Evolutionary conservation across 2,113 vertebrate genomes (phyloP).

Genomic region (Elaphurus davidianus): DNA sequence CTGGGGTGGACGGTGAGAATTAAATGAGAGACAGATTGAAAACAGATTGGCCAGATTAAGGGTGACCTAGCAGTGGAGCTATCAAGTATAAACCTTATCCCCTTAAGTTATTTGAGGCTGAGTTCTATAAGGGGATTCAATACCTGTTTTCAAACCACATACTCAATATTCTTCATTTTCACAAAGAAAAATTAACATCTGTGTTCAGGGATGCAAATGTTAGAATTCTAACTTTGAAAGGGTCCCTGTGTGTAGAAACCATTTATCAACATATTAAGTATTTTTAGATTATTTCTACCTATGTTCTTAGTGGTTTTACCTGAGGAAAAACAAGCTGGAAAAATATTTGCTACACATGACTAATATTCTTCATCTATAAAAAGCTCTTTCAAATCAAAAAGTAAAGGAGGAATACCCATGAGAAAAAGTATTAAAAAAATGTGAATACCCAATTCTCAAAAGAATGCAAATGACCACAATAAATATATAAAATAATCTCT

Average conservation of each 20-base stretch:
- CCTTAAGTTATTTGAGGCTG: not conserved
- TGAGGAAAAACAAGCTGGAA: not conserved
- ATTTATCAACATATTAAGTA: not conserved
- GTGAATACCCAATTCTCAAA: not conserved
- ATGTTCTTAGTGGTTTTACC: not conserved
- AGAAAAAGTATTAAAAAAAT: not conserved
- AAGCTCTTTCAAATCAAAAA: not conserved
- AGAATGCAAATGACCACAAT: not conserved
- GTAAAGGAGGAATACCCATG: not conserved
- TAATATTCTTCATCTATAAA: not conserved
- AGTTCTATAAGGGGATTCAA: not conserved
- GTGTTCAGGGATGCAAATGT: not conserved
- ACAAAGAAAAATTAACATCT: not conserved
- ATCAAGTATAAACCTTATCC: not conserved
- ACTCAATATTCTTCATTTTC: not conserved
- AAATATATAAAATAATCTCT: not conserved
- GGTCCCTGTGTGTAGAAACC: not conserved
- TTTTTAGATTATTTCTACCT: not conserved
- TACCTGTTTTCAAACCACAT: not conserved
- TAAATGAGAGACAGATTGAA: not conserved
- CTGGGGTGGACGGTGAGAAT: not conserved
- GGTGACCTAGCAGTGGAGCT: fast-evolving
- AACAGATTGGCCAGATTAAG: not conserved
- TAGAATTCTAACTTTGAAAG: not conserved
- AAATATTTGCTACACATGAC: not conserved